Percentiles rank a stretch among this genome's conserved stretches.
These are phyloP conservation scores for Megatriorchis doriae DNA, from an alignment of 2,113 vertebrate genomes.

Conservation along the genomic window DNA sequence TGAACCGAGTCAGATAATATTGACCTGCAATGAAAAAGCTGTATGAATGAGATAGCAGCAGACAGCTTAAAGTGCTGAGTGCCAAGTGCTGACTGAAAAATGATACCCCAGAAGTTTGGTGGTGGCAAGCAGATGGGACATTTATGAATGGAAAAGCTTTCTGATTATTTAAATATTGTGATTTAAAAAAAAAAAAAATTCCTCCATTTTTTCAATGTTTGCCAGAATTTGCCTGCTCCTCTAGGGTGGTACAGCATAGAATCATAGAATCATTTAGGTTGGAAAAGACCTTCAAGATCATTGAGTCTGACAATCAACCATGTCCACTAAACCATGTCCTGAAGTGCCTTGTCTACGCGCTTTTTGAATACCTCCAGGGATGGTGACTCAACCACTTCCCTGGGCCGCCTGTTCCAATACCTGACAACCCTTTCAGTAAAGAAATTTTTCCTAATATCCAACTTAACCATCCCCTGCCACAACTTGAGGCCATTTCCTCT, in stretches of 20 bases:
- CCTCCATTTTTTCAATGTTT: background rate
- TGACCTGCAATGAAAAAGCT: conserved; percentile 52
- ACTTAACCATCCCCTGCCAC: too few relatives aligned
- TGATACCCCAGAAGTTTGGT: conserved; percentile 36
- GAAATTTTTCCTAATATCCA: too few relatives aligned
- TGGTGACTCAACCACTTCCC: too few relatives aligned
- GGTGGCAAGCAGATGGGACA: conserved; percentile 5
- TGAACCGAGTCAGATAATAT: conserved; percentile 49
- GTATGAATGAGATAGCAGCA: conserved; percentile 46
- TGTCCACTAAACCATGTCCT: too few relatives aligned
- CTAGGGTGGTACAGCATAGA: background rate
- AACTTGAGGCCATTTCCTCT: too few relatives aligned
- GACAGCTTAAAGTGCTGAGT: conserved; percentile 37
- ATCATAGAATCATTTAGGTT: too few relatives aligned
- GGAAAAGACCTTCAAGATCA: too few relatives aligned
- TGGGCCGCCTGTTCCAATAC: too few relatives aligned
- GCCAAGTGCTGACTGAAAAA: conserved; percentile 50
- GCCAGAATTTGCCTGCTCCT: background rate
- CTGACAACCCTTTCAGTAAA: too few relatives aligned
- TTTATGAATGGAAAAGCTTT: conserved; percentile 22
- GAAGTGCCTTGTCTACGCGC: too few relatives aligned
- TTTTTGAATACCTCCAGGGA: too few relatives aligned
- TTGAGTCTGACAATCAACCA: too few relatives aligned
- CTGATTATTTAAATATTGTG: conserved; percentile 15
- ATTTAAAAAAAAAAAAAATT: background rate